phyloP scores from a whole-genome alignment of 2,888 invertebrate genomes.

The Calameuta pallipes region DNA sequence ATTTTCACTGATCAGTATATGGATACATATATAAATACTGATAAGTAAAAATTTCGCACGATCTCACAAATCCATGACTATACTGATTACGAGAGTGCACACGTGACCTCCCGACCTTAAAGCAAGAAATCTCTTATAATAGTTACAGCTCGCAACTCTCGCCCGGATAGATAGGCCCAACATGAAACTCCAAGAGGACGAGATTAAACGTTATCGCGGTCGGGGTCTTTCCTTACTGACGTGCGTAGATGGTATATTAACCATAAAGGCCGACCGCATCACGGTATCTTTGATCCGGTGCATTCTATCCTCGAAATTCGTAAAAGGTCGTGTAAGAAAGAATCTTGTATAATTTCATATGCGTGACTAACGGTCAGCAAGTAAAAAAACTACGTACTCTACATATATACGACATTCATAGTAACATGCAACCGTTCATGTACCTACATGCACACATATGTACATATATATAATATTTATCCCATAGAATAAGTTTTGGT shows the following conservation, averaged over 20 bases:
- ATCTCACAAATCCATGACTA: constrained; percentile 54
- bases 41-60: constrained; percentile 36
- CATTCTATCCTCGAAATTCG: neutral
- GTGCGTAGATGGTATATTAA: neutral
- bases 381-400: neutral
- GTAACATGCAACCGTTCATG: neutral
- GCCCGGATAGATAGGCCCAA: constrained; percentile 26
- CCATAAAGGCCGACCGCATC: neutral
- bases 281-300: neutral
- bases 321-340: neutral
- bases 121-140: constrained; percentile 39
- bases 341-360: neutral
- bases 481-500: neutral
- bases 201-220: constrained; percentile 48
- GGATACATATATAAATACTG: neutral
- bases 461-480: neutral
- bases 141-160: constrained; percentile 38
- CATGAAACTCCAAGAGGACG: constrained; percentile 29
- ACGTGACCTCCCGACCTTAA: constrained; percentile 39
- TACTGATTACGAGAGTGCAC: constrained; percentile 44
- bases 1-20: too few species aligned
- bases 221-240: neutral
- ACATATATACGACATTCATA: neutral
- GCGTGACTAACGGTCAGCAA: neutral
- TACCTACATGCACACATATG: neutral